Conservation (phyloP, 2,113 vertebrate species). For the Pogonocichla stellata region DNA sequence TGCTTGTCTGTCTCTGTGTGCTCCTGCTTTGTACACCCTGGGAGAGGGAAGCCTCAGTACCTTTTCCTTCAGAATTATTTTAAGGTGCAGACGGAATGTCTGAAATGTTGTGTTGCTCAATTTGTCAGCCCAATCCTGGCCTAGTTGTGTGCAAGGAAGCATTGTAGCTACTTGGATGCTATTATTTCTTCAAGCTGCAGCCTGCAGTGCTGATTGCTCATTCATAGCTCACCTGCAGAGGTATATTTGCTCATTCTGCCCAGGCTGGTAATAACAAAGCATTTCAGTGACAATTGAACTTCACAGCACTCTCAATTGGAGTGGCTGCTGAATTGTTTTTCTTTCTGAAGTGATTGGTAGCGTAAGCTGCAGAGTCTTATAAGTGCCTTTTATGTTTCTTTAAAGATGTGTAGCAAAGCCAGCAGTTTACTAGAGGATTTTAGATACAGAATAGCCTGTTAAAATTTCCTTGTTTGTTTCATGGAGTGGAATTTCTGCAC, state of each 20-base stretch:
- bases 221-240: slow-evolving; percentile 40
- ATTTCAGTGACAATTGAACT: slow-evolving; percentile 25
- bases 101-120: neutral
- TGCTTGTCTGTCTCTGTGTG: neutral
- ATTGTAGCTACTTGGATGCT: neutral
- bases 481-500: neutral
- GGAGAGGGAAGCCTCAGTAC: neutral
- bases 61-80: neutral
- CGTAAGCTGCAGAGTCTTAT: neutral
- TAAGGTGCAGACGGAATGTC: neutral
- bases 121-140: neutral
- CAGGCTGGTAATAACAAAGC: slow-evolving; percentile 28
- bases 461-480: neutral
- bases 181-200: slow-evolving; percentile 23
- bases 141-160: neutral
- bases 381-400: neutral
- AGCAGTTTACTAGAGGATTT: neutral
- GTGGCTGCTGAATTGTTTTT: slow-evolving; percentile 25
- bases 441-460: neutral
- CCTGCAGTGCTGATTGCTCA: slow-evolving; percentile 40
- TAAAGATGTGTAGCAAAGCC: neutral
- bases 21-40: rapidly evolving
- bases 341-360: slow-evolving; percentile 18
- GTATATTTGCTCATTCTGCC: slow-evolving; percentile 39
- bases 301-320: neutral